These are phyloP conservation scores for Anastatus disparis DNA, from an alignment of 1,140 invertebrate species.

Conservation along the genomic window DNA sequence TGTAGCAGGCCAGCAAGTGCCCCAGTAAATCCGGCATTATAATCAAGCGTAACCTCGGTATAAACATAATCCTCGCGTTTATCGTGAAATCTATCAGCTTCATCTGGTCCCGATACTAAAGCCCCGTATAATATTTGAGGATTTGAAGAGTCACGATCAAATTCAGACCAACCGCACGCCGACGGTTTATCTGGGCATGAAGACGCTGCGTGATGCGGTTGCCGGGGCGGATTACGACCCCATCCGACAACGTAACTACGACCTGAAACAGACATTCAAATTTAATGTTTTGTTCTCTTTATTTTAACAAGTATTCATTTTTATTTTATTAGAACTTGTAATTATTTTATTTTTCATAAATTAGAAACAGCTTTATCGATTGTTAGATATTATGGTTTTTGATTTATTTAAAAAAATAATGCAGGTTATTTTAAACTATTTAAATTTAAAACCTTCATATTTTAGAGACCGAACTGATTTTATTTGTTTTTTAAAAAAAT, in stretches of 20 bases:
- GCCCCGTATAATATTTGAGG: conserved; percentile 70
- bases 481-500: too few relatives aligned
- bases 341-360: too few relatives aligned
- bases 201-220: conserved; percentile 69
- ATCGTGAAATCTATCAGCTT: conserved; percentile 68
- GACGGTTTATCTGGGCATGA: conserved; percentile 68
- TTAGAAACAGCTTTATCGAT: too few relatives aligned
- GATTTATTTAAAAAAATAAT: too few relatives aligned
- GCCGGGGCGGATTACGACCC: conserved; percentile 70
- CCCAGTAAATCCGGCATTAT: conserved; percentile 71
- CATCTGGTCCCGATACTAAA: conserved; percentile 70
- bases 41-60: conserved; percentile 71
- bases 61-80: conserved; percentile 68
- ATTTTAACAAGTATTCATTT: too few relatives aligned
- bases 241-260: conserved; percentile 75
- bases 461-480: too few relatives aligned
- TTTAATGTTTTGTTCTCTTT: too few relatives aligned
- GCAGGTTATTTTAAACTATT: too few relatives aligned
- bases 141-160: conserved; percentile 62
- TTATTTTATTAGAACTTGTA: too few relatives aligned
- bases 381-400: too few relatives aligned
- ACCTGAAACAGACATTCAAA: too few relatives aligned
- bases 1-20: conserved; percentile 65
- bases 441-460: too few relatives aligned
- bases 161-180: conserved; percentile 68